Percentiles rank a stretch among this genome's conserved stretches.
Conservation (phyloP, 2,113 vertebrate species). For the Acanthochromis polyacanthus region DNA sequence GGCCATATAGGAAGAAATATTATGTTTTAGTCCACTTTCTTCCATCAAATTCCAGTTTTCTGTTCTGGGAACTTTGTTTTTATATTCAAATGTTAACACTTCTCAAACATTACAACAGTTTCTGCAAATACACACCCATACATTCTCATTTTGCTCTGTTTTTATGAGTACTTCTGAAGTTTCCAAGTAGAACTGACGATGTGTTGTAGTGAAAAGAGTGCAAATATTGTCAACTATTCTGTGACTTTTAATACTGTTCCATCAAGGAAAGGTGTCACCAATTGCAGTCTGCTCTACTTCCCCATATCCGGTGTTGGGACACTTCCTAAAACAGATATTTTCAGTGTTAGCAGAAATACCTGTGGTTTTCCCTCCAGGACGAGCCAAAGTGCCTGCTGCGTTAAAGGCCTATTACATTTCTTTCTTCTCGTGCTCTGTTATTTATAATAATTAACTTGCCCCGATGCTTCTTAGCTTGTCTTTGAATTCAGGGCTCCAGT, state of each 20-base stretch:
- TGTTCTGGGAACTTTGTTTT: not conserved
- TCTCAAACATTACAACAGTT: not conserved
- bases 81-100: not conserved
- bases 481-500: not conserved
- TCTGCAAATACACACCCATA: not conserved
- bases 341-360: not conserved
- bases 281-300: not conserved
- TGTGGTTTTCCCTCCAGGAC: too few relatives aligned
- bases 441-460: not conserved
- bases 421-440: not conserved
- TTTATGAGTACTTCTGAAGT: too few relatives aligned
- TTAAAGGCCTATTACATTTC: not conserved
- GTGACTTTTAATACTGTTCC: conserved; percentile 1
- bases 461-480: not conserved
- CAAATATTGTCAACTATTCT: not conserved
- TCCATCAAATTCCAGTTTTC: too few relatives aligned
- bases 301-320: not conserved
- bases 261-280: not conserved
- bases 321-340: not conserved
- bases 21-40: not conserved
- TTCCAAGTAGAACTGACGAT: too few relatives aligned
- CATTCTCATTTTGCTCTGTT: too few relatives aligned
- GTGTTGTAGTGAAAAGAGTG: too few relatives aligned
- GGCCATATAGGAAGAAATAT: not conserved
- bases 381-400: not conserved